These are phyloP conservation scores for Platycheirus albimanus DNA, from an alignment of 2,888 invertebrate species.

Conservation along the genomic window DNA sequence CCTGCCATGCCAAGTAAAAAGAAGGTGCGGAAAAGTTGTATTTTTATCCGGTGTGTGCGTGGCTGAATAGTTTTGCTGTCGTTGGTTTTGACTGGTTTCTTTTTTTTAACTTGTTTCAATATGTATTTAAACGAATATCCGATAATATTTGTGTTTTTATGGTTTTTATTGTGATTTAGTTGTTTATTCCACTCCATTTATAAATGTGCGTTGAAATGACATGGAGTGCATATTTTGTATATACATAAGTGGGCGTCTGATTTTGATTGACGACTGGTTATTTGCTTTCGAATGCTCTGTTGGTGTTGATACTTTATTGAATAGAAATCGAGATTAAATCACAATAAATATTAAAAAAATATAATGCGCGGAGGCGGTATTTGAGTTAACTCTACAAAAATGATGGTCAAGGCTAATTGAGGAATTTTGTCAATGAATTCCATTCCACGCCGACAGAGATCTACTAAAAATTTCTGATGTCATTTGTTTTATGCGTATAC, in stretches of 20 bases:
- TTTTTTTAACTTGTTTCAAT: background rate
- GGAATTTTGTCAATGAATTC: background rate
- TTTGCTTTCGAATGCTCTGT: constrained; percentile 1
- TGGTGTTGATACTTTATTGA: constrained; percentile 30
- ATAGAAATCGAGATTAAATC: constrained; percentile 19
- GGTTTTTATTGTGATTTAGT: constrained; percentile 4
- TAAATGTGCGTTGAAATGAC: constrained; percentile 15
- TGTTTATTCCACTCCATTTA: constrained; percentile 17
- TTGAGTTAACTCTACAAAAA: background rate
- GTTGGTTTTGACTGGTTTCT: background rate
- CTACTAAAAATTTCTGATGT: constrained; percentile 1
- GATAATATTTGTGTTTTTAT: constrained; percentile 25
- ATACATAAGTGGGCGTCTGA: constrained; percentile 30
- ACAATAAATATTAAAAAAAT: constrained; percentile 4
- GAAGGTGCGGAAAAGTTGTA: constrained; percentile 15
- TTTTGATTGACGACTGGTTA: constrained; percentile 16
- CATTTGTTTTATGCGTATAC: background rate
- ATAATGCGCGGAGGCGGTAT: background rate
- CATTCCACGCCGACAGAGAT: background rate
- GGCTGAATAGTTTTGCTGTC: constrained; percentile 1
- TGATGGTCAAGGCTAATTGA: constrained; percentile 1
- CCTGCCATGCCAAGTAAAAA: background rate
- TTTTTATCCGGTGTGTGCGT: constrained; percentile 4
- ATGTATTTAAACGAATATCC: constrained; percentile 30
- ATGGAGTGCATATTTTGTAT: constrained; percentile 30